A percentile compares a stretch with the other conserved stretches of the same genome.
phyloP scores from a whole-genome alignment of 2,113 vertebrate genomes.

The Oreochromis spilurus region DNA sequence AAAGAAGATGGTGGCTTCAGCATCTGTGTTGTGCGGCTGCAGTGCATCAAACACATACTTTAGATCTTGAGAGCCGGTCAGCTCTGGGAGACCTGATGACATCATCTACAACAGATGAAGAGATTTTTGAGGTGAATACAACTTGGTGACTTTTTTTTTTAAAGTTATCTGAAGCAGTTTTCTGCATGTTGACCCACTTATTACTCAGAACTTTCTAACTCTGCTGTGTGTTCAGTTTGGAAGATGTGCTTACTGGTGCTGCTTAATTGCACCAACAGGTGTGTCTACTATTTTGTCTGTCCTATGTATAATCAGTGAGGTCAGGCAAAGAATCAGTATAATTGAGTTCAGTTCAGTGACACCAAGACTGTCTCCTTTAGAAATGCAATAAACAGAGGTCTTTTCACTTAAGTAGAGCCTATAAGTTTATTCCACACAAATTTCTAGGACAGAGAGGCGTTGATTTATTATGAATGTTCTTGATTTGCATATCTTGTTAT shows the following conservation, averaged over 20 bases:
- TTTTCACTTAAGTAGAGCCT: not conserved
- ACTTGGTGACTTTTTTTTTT: not conserved
- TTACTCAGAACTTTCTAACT: not conserved
- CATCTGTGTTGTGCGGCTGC: slow-evolving; percentile 92
- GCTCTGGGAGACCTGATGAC: slow-evolving; percentile 91
- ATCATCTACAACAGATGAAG: slow-evolving; percentile 80
- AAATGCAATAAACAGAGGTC: not conserved
- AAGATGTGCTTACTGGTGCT: not conserved
- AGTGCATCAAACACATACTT: slow-evolving; percentile 96
- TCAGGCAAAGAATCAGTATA: not conserved
- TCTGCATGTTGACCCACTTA: not conserved
- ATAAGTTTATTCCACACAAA: not conserved
- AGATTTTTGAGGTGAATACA: not conserved
- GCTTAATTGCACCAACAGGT: not conserved
- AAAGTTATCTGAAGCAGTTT: not conserved
- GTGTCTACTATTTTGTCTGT: not conserved
- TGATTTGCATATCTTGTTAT: not conserved
- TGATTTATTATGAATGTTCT: not conserved
- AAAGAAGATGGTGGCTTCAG: slow-evolving; percentile 97
- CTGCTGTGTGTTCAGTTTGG: not conserved
- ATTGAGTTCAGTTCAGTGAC: not conserved
- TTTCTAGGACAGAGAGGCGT: not conserved
- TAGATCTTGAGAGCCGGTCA: slow-evolving; percentile 86
- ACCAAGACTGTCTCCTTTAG: not conserved
- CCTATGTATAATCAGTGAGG: not conserved